These are phyloP conservation scores for Mormoops blainvillei DNA, from an alignment of 2,113 vertebrate species.

Conservation along the genomic window DNA sequence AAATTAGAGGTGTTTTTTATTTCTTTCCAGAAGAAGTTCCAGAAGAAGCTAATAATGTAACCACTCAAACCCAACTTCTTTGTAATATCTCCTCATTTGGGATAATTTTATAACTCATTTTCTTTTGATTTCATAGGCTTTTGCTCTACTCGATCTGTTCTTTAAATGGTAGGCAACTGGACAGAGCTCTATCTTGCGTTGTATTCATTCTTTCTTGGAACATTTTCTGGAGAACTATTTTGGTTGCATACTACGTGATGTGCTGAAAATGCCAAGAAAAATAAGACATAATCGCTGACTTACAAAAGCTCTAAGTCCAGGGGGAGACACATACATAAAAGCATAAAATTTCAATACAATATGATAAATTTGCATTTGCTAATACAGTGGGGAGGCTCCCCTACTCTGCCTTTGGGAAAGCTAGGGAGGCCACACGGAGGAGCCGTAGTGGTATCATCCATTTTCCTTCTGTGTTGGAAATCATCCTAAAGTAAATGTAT, in stretches of 20 bases:
- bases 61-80: background rate
- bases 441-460: background rate
- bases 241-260: background rate
- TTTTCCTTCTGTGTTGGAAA: background rate
- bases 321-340: background rate
- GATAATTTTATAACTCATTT: background rate
- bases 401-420: background rate
- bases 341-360: background rate
- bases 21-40: background rate
- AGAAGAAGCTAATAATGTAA: background rate
- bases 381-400: background rate
- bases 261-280: background rate
- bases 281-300: background rate
- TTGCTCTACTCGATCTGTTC: background rate
- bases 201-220: background rate
- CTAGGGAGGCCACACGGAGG: rapidly evolving
- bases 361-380: background rate
- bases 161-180: background rate
- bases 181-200: background rate
- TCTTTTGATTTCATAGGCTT: background rate
- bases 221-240: background rate
- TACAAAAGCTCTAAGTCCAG: background rate
- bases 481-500: background rate
- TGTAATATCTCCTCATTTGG: background rate
- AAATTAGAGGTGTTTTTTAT: background rate